phyloP scores from a whole-genome alignment of 2,888 invertebrate species.

The Ophion ellenae region DNA sequence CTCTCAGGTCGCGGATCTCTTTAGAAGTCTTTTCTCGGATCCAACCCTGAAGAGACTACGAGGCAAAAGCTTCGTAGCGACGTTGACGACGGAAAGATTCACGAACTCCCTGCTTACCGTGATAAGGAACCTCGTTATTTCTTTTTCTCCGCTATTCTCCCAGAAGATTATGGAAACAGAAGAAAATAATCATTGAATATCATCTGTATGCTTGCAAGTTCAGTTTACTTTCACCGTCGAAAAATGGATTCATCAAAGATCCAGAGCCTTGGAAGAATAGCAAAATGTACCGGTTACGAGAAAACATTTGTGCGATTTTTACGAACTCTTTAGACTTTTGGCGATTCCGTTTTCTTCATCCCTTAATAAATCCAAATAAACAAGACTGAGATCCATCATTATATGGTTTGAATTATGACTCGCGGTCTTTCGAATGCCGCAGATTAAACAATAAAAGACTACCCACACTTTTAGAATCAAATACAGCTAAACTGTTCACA shows the following conservation, averaged over 20 bases:
- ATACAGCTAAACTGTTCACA: neutral
- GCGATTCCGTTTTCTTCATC: too few relatives aligned
- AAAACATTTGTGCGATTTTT: too few relatives aligned
- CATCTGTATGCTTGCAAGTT: neutral
- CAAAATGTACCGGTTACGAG: neutral
- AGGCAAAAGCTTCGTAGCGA: conserved; percentile 39
- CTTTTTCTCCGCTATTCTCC: conserved; percentile 33
- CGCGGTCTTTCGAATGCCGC: too few relatives aligned
- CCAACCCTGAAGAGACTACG: conserved; percentile 14
- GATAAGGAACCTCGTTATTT: conserved; percentile 67
- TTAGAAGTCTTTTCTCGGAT: conserved; percentile 32
- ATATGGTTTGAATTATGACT: too few relatives aligned
- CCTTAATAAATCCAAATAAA: too few relatives aligned
- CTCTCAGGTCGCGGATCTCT: conserved; percentile 53
- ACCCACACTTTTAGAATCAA: neutral
- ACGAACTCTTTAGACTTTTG: too few relatives aligned
- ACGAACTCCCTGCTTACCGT: conserved; percentile 26
- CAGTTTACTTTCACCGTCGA: neutral
- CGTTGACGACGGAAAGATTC: conserved; percentile 22
- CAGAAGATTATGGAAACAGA: conserved; percentile 53
- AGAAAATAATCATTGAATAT: conserved; percentile 18
- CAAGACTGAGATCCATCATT: too few relatives aligned
- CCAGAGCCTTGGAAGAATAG: neutral
- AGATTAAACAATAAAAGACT: too few relatives aligned
- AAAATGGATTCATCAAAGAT: neutral